A percentile compares a stretch with the other conserved stretches of the same genome.
phyloP scores from a whole-genome alignment of 2,888 invertebrate genomes.

The Pyrrhia umbra region DNA sequence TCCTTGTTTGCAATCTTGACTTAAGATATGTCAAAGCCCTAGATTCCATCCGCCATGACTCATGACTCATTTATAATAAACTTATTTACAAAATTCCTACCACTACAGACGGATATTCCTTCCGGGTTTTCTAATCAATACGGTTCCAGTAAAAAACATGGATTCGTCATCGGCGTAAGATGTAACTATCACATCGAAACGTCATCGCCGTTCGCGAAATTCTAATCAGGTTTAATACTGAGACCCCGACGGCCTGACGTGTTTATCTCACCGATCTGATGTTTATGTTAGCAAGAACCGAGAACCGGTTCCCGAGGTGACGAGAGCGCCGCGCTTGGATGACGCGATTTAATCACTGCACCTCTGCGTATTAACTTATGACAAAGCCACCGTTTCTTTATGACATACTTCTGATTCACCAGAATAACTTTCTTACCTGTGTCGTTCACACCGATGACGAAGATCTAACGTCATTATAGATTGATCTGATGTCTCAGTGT shows the following conservation, averaged over 20 bases:
- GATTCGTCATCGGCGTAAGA: slow-evolving; percentile 43
- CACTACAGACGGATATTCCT: slow-evolving; percentile 28
- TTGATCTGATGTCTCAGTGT: slow-evolving; percentile 9
- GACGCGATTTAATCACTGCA: slow-evolving; percentile 41
- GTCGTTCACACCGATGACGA: slow-evolving; percentile 18
- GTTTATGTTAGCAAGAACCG: slow-evolving; percentile 48
- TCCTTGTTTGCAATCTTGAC: too few species aligned
- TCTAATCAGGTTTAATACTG: slow-evolving; percentile 53
- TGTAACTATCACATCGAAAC: slow-evolving; percentile 27
- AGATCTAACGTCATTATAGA: slow-evolving; percentile 22
- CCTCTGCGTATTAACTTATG: slow-evolving; percentile 27
- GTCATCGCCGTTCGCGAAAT: slow-evolving; percentile 48
- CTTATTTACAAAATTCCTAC: neutral
- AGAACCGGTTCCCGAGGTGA: slow-evolving; percentile 47
- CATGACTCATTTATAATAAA: neutral
- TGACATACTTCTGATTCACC: slow-evolving; percentile 47
- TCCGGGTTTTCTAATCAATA: slow-evolving; percentile 22
- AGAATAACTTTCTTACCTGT: slow-evolving; percentile 32
- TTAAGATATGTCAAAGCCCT: neutral
- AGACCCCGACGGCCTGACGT: slow-evolving; percentile 26
- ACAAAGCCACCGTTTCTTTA: slow-evolving; percentile 3
- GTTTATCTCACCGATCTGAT: slow-evolving; percentile 50
- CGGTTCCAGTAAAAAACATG: slow-evolving; percentile 13
- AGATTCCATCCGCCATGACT: neutral
- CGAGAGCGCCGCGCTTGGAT: slow-evolving; percentile 26